Base-by-base conservation (phyloP, 2,797 vertebrate species). In the Phalanger gymnotis region DNA sequence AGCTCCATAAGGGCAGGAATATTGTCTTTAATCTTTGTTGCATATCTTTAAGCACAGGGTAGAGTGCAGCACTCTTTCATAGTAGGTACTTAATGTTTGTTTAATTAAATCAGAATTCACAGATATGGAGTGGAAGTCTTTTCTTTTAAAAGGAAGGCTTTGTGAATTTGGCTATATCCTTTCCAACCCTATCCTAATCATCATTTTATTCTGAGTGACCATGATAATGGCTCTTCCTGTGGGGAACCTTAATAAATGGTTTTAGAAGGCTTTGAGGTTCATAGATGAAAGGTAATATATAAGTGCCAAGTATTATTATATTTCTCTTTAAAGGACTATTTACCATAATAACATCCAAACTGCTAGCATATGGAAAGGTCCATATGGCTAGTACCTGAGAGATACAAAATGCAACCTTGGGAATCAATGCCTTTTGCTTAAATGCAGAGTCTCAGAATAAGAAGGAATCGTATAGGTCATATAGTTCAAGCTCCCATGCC, bases 281-380 rank as follows among this genome's bases (percentile, higher is more conserved):
- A 61, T 54, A 95, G 66, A 93, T 95, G 94, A 97, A 97, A 97
- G 87, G 54, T 13, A n/a, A 34, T 96, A 57, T 92, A 27, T 47
- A 92, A 94, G 93, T 92, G n/a, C 90, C 94, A 94, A 97, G 54
- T 94, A 66, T 91, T 96, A 11, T 57, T 96, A 93, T 94, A 27
- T 93, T 96, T 61, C 53, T 47, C 54, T 94, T 96, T 96, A 92
- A 94, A 73, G 31, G 96, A 56, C 12, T 54, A 52, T 92, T 97
- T 94, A 57, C 52, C 54, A 58, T 94, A 93, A 90, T 96, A 95
- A 97, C 96, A 91, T 94, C 47, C 22, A 95, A 96, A 95, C 55
- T 95, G 73, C 22, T 27, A 92, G 90, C 31, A 27, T 94, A 90
- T 66, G 92, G 40, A 92, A 95, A 91, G 40, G 31, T 57, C 55